Percentiles rank a stretch among this genome's conserved stretches.
Evolutionary conservation across 1,140 invertebrate genomes (phyloP).

Genomic region (Hycleus cichorii): DNA sequence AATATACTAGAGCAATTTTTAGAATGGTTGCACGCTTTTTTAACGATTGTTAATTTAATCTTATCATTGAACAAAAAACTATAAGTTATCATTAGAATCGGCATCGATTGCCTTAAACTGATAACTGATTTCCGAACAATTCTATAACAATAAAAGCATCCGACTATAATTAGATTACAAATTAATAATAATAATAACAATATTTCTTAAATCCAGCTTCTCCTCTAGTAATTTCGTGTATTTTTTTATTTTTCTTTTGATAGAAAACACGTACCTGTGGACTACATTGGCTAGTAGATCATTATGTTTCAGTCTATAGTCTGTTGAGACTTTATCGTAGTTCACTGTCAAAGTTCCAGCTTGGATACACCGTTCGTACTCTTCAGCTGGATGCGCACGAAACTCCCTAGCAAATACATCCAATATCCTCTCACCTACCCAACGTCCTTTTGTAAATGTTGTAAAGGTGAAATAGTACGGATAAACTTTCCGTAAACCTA

Average conservation of each 20-base stretch:
- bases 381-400: slow-evolving; percentile 82
- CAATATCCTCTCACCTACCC: slow-evolving; percentile 90
- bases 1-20: too few species aligned
- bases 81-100: too few species aligned
- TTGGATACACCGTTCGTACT: slow-evolving; percentile 85
- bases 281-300: slow-evolving; percentile 91
- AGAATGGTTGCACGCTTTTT: too few species aligned
- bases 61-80: too few species aligned
- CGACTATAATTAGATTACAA: neutral
- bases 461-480: slow-evolving; percentile 98
- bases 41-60: too few species aligned
- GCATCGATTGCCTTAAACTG: too few species aligned
- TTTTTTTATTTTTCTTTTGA: neutral
- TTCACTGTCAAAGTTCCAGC: slow-evolving; percentile 91
- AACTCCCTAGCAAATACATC: slow-evolving; percentile 95
- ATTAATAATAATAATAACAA: neutral
- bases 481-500: slow-evolving; percentile 95
- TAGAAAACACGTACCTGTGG: slow-evolving; percentile 68
- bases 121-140: neutral
- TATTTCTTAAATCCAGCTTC: neutral
- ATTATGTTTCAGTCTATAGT: slow-evolving; percentile 90
- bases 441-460: slow-evolving; percentile 94
- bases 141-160: neutral
- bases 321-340: slow-evolving; percentile 83
- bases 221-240: too few species aligned